Conservation (phyloP, 1,140 invertebrate species). For the Mya arenaria region DNA sequence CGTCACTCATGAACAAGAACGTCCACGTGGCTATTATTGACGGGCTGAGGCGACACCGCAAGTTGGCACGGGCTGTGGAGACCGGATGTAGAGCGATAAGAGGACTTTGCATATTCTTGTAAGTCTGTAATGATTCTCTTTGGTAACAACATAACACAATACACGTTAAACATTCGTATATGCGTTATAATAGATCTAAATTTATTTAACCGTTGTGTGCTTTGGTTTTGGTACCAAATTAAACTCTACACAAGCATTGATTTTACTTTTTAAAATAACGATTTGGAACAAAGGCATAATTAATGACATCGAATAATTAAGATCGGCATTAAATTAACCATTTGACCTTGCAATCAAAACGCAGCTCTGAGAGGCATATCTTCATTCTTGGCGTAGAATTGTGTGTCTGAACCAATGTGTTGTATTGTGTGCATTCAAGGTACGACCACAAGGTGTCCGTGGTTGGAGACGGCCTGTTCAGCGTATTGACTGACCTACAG, state of each 20-base stretch:
- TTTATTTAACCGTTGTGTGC: too few species aligned
- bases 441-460: slow-evolving; percentile 23
- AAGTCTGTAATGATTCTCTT: not conserved
- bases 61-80: not conserved
- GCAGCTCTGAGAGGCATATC: not conserved
- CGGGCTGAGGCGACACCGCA: slow-evolving; percentile 20
- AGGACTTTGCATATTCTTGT: slow-evolving; percentile 51
- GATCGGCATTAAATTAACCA: too few species aligned
- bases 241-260: too few species aligned
- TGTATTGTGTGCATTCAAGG: slow-evolving; percentile 17
- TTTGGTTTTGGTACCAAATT: too few species aligned
- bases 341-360: not conserved
- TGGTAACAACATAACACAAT: not conserved
- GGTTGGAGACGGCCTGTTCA: slow-evolving; percentile 3
- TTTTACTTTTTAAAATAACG: too few species aligned
- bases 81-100: slow-evolving; percentile 41
- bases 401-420: not conserved
- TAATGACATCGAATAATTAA: too few species aligned
- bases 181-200: too few species aligned
- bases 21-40: slow-evolving; percentile 39
- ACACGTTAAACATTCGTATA: too few species aligned
- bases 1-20: slow-evolving; percentile 22
- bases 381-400: not conserved
- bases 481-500: not conserved
- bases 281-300: too few species aligned